phyloP scores from a whole-genome alignment of 2,888 invertebrate species.

The Hyppa rectilinea region DNA sequence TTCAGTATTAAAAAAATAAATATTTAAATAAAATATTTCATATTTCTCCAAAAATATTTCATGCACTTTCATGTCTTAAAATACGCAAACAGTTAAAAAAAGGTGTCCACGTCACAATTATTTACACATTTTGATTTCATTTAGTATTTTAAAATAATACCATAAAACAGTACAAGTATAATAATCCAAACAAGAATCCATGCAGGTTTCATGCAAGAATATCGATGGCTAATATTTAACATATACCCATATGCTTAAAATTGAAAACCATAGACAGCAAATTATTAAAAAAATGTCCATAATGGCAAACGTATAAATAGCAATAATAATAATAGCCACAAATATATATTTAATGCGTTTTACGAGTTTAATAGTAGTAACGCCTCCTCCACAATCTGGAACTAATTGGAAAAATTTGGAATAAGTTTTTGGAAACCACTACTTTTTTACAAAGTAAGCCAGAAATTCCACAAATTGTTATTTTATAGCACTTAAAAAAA shows the following conservation, averaged over 20 bases:
- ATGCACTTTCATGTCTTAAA: conserved; percentile 18
- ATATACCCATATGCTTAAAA: conserved; percentile 54
- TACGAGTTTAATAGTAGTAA: conserved; percentile 85
- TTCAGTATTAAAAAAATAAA: no score
- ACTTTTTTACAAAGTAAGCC: conserved; percentile 26
- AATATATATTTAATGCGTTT: conserved; percentile 70
- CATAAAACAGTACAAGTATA: conserved; percentile 6
- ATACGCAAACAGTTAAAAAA: neutral
- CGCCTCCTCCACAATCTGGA: conserved; percentile 87
- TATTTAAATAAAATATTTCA: no score
- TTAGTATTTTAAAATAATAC: neutral
- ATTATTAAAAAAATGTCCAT: conserved; percentile 44
- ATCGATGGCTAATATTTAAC: conserved; percentile 18
- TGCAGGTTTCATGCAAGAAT: conserved; percentile 58
- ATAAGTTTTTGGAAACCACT: conserved; percentile 51
- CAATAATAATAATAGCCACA: conserved; percentile 69
- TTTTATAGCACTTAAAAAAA: neutral
- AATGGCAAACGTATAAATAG: conserved; percentile 72
- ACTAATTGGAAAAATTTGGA: conserved; percentile 70
- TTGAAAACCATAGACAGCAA: conserved; percentile 45
- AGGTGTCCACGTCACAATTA: conserved; percentile 8
- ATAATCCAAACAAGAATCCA: conserved; percentile 41
- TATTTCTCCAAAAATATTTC: conserved; percentile 20
- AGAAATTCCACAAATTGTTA: neutral
- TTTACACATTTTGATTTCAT: conserved; percentile 29